Evolutionary conservation across 1,140 invertebrate species (phyloP).

Genomic region (Babylonia areolata): DNA sequence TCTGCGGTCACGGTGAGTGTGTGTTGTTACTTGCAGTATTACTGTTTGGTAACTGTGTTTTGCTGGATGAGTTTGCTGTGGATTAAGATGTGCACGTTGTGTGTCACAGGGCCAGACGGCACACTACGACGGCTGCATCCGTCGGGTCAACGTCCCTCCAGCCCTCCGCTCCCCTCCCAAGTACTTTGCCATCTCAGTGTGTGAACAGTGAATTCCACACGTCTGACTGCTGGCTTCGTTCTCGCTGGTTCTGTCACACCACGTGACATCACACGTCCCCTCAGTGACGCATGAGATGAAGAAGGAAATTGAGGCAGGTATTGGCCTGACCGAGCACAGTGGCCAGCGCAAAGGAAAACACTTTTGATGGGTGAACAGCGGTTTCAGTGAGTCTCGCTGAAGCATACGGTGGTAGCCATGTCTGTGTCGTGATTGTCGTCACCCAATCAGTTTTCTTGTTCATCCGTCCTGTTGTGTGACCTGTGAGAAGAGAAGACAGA

Average conservation of each 20-base stretch:
- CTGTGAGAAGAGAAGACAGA: not conserved
- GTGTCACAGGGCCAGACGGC: not conserved
- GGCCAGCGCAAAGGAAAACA: not conserved
- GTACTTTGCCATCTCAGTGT: conserved; percentile 40
- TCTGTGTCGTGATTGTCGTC: not conserved
- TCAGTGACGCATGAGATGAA: not conserved
- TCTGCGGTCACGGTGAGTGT: no score
- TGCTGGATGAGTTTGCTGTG: no score
- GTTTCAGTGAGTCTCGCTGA: not conserved
- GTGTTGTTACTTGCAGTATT: no score
- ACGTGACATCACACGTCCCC: not conserved
- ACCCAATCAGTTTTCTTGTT: not conserved
- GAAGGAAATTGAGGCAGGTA: not conserved
- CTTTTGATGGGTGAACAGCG: not conserved
- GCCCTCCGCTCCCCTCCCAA: conserved; percentile 25
- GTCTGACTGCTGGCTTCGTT: not conserved
- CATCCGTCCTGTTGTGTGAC: not conserved
- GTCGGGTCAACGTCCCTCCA: conserved; percentile 23
- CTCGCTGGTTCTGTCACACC: conserved; percentile 1
- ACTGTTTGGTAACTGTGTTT: no score
- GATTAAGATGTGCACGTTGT: no score
- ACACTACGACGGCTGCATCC: conserved; percentile 42
- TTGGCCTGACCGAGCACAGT: no score
- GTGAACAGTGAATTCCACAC: not conserved
- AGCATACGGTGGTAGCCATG: not conserved